phyloP scores from a whole-genome alignment of 2,113 vertebrate genomes.

The Sphaerodactylus townsendi region DNA sequence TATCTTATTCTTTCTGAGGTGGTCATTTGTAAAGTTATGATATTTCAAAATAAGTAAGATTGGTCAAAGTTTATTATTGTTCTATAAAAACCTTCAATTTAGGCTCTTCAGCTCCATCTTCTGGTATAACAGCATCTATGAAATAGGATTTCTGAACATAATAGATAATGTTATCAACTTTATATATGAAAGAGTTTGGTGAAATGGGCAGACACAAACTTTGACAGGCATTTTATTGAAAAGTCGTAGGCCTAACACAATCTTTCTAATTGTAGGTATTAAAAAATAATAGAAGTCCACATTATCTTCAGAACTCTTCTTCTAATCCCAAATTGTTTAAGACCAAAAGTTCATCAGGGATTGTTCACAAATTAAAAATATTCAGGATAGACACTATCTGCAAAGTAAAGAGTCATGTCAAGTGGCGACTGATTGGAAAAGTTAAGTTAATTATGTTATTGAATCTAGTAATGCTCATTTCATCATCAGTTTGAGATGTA shows the following conservation, averaged over 20 bases:
- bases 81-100: neutral
- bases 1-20: neutral
- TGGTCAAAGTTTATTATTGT: neutral
- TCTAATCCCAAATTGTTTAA: neutral
- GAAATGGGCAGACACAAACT: neutral
- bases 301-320: too few species aligned
- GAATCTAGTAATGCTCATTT: too few species aligned
- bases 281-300: neutral
- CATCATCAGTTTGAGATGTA: too few species aligned
- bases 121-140: neutral
- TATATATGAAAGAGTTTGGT: neutral
- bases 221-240: neutral
- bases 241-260: neutral
- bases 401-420: neutral
- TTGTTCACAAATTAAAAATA: neutral
- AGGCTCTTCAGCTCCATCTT: constrained; percentile 28
- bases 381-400: neutral
- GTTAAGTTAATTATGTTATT: too few species aligned
- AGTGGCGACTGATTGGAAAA: neutral
- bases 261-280: too few species aligned
- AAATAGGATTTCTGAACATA: neutral
- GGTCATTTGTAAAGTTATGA: neutral
- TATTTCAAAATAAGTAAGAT: neutral
- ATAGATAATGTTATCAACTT: neutral
- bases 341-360: neutral